phyloP scores from a whole-genome alignment of 1,140 invertebrate species.

The Papilio xuthus region DNA sequence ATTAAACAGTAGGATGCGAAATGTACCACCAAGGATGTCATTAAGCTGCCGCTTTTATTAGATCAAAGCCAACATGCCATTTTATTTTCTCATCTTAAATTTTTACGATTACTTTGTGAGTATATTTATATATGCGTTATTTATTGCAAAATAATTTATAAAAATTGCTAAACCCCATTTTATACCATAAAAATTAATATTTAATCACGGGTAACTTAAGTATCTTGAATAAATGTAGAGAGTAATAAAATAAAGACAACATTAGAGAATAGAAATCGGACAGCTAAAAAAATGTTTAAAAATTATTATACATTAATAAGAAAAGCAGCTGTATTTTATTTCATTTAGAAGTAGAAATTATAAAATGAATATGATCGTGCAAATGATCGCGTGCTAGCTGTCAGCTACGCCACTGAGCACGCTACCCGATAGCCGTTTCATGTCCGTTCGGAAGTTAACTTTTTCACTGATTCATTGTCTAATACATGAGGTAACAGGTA shows the following conservation, averaged over 20 bases:
- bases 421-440: not conserved
- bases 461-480: slow-evolving; percentile 10
- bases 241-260: too few species aligned
- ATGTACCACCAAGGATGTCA: not conserved
- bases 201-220: too few species aligned
- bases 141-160: not conserved
- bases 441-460: slow-evolving; percentile 21
- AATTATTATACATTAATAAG: too few species aligned
- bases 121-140: not conserved
- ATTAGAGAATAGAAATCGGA: too few species aligned
- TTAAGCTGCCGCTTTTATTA: not conserved
- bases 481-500: slow-evolving; percentile 19
- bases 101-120: not conserved
- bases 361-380: not conserved
- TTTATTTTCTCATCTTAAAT: not conserved
- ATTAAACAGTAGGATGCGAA: not conserved
- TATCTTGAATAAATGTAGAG: too few species aligned
- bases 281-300: too few species aligned
- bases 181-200: too few species aligned
- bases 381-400: not conserved
- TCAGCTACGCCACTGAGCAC: not conserved
- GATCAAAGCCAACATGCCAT: not conserved
- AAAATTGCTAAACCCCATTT: too few species aligned
- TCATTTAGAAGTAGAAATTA: not conserved
- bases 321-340: not conserved